Conservation (phyloP, 2,113 vertebrate species). For the Tricholaema leucomelas region DNA sequence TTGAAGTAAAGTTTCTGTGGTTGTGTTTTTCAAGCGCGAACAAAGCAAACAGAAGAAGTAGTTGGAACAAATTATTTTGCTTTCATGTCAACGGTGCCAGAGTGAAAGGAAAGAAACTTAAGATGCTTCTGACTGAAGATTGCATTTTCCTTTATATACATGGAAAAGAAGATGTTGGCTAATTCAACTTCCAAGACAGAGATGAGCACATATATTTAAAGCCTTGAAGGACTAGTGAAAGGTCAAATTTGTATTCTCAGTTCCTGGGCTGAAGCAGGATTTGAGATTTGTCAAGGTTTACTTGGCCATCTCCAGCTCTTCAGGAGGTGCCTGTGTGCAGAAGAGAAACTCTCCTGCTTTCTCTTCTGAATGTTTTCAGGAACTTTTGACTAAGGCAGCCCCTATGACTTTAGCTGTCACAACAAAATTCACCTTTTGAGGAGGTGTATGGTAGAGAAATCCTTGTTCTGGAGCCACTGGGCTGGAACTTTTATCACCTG, state of each 20-base stretch:
- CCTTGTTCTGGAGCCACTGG: not conserved
- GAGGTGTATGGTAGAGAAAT: not conserved
- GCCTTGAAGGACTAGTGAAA: not conserved
- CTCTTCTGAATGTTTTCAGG: not conserved
- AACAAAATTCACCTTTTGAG: not conserved
- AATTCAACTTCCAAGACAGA: not conserved
- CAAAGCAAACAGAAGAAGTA: not conserved
- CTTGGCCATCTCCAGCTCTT: not conserved
- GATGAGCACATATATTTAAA: not conserved
- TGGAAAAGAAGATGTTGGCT: not conserved
- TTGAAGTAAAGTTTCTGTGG: not conserved
- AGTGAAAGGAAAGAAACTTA: not conserved
- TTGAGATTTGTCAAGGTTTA: not conserved
- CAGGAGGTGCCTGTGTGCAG: not conserved
- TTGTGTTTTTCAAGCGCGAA: not conserved
- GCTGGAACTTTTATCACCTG: not conserved
- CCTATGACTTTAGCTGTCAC: not conserved
- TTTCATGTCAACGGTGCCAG: not conserved
- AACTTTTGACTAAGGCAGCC: not conserved
- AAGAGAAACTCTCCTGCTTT: not conserved
- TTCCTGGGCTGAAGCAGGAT: not conserved
- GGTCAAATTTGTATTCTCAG: not conserved
- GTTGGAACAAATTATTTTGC: not conserved
- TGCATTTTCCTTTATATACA: not conserved
- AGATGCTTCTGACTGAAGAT: not conserved